Evolutionary conservation across 2,113 vertebrate genomes (phyloP).

Genomic region (Clinocottus analis): DNA sequence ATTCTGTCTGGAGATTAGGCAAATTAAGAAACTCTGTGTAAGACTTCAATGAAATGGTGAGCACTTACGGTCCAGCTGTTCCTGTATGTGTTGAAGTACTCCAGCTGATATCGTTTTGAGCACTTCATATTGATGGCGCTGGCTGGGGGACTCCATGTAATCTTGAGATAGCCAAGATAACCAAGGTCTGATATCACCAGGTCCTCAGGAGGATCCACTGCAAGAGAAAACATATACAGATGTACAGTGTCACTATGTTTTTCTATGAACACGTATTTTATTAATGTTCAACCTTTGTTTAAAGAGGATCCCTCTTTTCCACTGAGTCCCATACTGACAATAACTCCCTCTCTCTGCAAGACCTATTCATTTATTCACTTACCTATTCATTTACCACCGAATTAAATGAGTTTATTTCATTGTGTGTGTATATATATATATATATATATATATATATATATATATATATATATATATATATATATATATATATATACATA

Average conservation of each 20-base stretch:
- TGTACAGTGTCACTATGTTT: not conserved
- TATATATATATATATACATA: no score
- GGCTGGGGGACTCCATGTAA: conserved; percentile 85
- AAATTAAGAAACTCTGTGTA: not conserved
- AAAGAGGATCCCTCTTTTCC: no score
- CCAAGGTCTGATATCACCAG: conserved; percentile 86
- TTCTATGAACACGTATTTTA: not conserved
- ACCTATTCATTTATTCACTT: not conserved
- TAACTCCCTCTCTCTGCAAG: not conserved
- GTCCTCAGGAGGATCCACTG: conserved; percentile 87
- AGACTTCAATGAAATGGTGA: not conserved
- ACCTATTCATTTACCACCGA: not conserved
- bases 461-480: no score
- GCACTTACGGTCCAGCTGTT: conserved; percentile 86
- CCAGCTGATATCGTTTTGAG: conserved; percentile 81
- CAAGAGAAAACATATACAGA: not conserved
- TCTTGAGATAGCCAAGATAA: conserved; percentile 84
- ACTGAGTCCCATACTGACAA: not conserved
- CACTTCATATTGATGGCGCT: conserved; percentile 73
- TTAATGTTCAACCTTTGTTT: not conserved
- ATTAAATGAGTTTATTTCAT: not conserved
- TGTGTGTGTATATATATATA: no score
- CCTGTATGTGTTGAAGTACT: conserved; percentile 79
- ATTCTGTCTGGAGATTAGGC: not conserved
- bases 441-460: no score